Base-by-base conservation (phyloP, 2,797 vertebrate species). In the Coilia nasus region DNA sequence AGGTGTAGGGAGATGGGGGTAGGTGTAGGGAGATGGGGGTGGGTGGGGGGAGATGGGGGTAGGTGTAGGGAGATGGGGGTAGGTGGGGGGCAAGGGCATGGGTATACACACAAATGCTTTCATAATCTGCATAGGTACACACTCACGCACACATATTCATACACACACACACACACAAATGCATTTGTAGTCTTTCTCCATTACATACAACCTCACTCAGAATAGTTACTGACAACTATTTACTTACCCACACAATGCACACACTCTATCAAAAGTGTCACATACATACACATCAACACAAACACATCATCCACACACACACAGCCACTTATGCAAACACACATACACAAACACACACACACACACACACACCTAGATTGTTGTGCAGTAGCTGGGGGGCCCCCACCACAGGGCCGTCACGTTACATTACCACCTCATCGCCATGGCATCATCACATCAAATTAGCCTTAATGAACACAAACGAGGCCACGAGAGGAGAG, bases 401-500 rank as follows among this genome's bases (percentile, higher is more conserved):
- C 81, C 88, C 57, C 88, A 81, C 91, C 78, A 25, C 25, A 83
- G 86, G 86, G 56, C 91, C 85, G 90, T 92, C 90, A 93, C 91
- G 88, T 91, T 86, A 87, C 91, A 92, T 94, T 92, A 93, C 89
- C 47, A 80, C 86, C 87, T 89, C 90, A 82, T 89, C 75, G 88
- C 87, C 89, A 83, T 19, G 85, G 90, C 88, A 92, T 92, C 91
- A 92, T 93, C 90, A 87, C 91, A 92, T 93, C 91, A 89, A 91
- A 92, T 93, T 92, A 92, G 90, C 80, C 87, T 87, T 91, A 93
- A 95, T 91, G 91, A 93, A 94, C 90, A 93, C 85, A 93, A 91
- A 91, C 88, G 88, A 93, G 93, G 91, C 88, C 81, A 87, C 89
- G 6, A 90, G 89, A 91, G 50, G 9, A 91, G 90, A 91, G 92